Conservation (phyloP, 2,888 invertebrate species). For the Strigamia crassipes region DNA sequence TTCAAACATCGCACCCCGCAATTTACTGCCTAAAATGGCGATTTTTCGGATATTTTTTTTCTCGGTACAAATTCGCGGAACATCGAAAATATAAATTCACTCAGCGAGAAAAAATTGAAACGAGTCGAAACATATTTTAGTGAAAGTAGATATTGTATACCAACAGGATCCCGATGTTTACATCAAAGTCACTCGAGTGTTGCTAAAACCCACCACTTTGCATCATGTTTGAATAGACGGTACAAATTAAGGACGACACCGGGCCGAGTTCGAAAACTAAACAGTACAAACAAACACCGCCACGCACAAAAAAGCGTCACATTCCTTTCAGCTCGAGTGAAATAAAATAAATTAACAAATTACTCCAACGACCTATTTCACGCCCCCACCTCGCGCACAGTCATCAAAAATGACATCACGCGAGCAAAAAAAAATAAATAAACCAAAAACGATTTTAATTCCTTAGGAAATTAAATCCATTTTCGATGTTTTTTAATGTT, state of each 20-base stretch:
- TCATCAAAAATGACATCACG: too few relatives aligned
- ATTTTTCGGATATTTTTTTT: not conserved
- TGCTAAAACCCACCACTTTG: not conserved
- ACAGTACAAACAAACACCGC: too few relatives aligned
- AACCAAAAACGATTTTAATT: too few relatives aligned
- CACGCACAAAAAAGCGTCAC: not conserved
- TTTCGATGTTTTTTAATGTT: too few relatives aligned
- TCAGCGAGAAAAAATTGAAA: not conserved
- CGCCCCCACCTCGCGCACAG: not conserved
- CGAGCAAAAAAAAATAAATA: too few relatives aligned
- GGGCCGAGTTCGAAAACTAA: too few relatives aligned
- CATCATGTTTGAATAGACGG: constrained; percentile 1
- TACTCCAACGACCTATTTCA: not conserved
- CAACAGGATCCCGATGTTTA: constrained; percentile 11
- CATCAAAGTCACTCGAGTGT: not conserved
- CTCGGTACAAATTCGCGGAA: not conserved
- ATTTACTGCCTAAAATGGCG: not conserved
- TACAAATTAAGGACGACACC: not conserved
- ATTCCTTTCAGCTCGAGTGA: not conserved
- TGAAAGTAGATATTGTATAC: constrained; percentile 22
- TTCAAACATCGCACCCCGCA: too few relatives aligned
- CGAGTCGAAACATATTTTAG: not conserved
- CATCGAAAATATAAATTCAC: not conserved
- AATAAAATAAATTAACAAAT: not conserved
- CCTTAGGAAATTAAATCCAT: not conserved